Base-by-base conservation (phyloP, 1,140 invertebrate genomes). In the Schlechtendalia chinensis region DNA sequence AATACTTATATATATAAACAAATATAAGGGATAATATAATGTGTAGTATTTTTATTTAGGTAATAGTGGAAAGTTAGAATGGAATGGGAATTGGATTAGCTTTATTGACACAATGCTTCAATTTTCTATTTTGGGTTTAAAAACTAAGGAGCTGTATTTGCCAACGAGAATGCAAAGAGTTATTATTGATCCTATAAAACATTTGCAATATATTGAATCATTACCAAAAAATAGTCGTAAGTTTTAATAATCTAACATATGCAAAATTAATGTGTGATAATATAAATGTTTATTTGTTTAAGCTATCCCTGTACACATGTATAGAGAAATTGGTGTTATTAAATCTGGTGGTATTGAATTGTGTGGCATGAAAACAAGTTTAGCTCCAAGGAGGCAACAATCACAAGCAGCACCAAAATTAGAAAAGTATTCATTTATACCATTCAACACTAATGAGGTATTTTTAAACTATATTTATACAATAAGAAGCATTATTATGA, bases 61-160 rank as follows among this genome's bases (percentile, higher is more conserved):
- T 29, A 85, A 85, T 0, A 84, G 83, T 61, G 94, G 93, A 17
- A 87, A 90, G 83, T 85, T 96, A 54, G 86, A 89, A 80, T 98
- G 96, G 96, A 89, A 89, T 24, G 89, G 91, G 67, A 94, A 98
- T 85, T 98, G 96, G 96, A 91, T 98, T 74, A 91, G 95, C 19
- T 98, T 91, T 86, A 91, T 98, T 84, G 97, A 99, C 84, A 96
- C 94, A 0, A 94, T 98, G 91, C 89, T 99, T 22, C 97, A 99
- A 86, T 95, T 96, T 82, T 90, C 89, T 63, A 93, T 98, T 82
- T 86, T 98, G 24, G 90, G 91, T 54, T 89, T 91, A 82, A 90
- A 91, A 82, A 90, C 90, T 1, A 88, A 92, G 47, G 91, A 93
- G 84, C 87, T 98, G 0, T 93, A 93, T 84, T 86, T 98, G 58